phyloP scores from a whole-genome alignment of 2,113 vertebrate species.

The Mustelus asterias region DNA sequence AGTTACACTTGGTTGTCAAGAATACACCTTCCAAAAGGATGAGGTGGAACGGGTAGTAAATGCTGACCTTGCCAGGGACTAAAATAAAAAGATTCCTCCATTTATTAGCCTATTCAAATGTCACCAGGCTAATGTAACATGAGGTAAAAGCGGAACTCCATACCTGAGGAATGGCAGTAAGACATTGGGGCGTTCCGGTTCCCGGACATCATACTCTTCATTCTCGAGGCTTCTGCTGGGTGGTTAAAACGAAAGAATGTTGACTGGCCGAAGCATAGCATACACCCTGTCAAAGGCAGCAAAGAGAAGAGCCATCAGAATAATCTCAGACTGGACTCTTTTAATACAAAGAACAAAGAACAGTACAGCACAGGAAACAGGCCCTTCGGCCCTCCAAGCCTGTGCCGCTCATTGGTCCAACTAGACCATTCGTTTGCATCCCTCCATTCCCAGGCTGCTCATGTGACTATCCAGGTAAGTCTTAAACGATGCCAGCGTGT shows the following conservation, averaged over 20 bases:
- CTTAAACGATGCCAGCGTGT: too few species aligned
- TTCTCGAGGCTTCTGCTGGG: slow-evolving; percentile 88
- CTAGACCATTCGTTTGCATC: too few species aligned
- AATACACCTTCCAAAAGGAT: background rate
- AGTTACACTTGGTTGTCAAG: too few species aligned
- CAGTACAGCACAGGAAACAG: too few species aligned
- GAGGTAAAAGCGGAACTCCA: rapidly evolving
- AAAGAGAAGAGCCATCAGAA: background rate
- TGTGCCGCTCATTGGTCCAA: too few species aligned
- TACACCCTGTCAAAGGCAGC: slow-evolving; percentile 66
- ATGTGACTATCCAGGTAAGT: too few species aligned
- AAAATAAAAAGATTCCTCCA: background rate
- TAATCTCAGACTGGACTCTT: background rate
- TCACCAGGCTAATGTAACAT: too few species aligned
- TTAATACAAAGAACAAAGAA: too few species aligned
- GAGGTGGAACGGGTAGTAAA: background rate
- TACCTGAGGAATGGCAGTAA: slow-evolving; percentile 62
- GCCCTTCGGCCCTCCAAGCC: too few species aligned
- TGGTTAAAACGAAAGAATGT: slow-evolving; percentile 93
- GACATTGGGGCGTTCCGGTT: slow-evolving; percentile 47
- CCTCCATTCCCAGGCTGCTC: too few species aligned
- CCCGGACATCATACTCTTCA: slow-evolving; percentile 87
- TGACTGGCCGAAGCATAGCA: slow-evolving; percentile 91
- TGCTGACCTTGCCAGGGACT: background rate
- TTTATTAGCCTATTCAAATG: background rate